Conservation (phyloP, 2,888 invertebrate genomes). For the Mimas tiliae region DNA sequence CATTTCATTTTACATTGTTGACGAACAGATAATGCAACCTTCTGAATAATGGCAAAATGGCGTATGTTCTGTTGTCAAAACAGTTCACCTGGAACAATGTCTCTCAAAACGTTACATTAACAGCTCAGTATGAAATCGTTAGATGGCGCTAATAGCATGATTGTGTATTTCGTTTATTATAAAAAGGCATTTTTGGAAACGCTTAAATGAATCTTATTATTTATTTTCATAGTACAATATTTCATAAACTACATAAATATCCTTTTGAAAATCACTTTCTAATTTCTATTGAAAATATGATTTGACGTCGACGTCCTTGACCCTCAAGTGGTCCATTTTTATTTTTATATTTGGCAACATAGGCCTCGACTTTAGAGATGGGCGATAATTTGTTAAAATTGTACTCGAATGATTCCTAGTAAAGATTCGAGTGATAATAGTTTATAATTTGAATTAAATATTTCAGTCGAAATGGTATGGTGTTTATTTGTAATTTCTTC, state of each 20-base stretch:
- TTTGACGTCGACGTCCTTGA: constrained; percentile 37
- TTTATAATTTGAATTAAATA: no score
- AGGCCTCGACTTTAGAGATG: constrained; percentile 18
- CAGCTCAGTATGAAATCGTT: constrained; percentile 17
- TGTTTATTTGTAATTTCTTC: no score
- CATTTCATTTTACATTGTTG: constrained; percentile 82
- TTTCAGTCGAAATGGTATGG: no score
- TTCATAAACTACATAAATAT: not conserved
- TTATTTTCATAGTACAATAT: no score
- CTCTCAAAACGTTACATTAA: not conserved
- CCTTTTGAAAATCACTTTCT: no score
- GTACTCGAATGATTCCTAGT: no score
- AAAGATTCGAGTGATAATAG: no score
- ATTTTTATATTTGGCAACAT: constrained; percentile 43
- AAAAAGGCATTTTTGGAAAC: no score
- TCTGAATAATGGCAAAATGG: constrained; percentile 81
- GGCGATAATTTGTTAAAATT: constrained; percentile 5
- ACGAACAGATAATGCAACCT: constrained; percentile 79
- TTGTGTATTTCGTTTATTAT: not conserved
- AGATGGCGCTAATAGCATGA: constrained; percentile 50
- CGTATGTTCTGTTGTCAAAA: constrained; percentile 53
- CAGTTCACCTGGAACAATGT: constrained; percentile 35
- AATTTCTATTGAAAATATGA: no score
- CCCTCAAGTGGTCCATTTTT: constrained; percentile 37
- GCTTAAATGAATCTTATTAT: not conserved